These are phyloP conservation scores for Stichodactyla helianthus DNA, from an alignment of 64 coral and sea anemone genomes.

Conservation along the genomic window DNA sequence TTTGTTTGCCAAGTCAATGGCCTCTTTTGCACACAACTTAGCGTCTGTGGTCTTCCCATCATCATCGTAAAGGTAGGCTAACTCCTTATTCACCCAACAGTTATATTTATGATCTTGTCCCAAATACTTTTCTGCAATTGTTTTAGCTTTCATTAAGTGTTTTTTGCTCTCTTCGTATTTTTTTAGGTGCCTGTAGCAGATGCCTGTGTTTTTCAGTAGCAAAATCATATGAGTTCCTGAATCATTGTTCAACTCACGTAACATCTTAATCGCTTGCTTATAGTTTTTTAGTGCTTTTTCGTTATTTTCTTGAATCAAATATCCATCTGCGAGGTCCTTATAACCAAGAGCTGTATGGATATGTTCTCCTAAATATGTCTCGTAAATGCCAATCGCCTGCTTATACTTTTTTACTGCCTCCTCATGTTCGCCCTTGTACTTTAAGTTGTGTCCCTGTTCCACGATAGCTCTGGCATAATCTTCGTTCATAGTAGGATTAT, in stretches of 20 bases:
- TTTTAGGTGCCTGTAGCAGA: background rate
- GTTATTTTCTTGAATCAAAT: background rate
- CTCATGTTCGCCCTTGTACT: background rate
- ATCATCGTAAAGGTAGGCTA: conserved; percentile 9
- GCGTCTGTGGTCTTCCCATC: background rate
- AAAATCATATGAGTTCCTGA: conserved; percentile 12
- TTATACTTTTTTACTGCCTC: conserved; percentile 12
- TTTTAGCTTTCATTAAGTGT: background rate
- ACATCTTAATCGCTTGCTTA: conserved; percentile 6
- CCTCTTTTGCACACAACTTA: background rate
- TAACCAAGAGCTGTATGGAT: conserved; percentile 16
- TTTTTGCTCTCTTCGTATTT: conserved; percentile 21
- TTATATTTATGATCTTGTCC: conserved; percentile 22
- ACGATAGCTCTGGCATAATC: conserved; percentile 1
- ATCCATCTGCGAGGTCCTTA: conserved; percentile 22
- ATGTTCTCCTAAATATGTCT: background rate
- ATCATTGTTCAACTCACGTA: background rate
- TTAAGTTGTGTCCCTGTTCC: background rate
- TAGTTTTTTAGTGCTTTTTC: background rate
- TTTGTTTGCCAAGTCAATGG: background rate
- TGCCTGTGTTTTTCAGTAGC: conserved; percentile 15
- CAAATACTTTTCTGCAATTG: conserved; percentile 11
- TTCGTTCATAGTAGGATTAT: background rate
- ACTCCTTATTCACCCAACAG: conserved; percentile 4
- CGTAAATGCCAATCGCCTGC: conserved; percentile 6